phyloP scores from a whole-genome alignment of 1,140 invertebrate genomes.

The Macrosteles quadrilineatus region DNA sequence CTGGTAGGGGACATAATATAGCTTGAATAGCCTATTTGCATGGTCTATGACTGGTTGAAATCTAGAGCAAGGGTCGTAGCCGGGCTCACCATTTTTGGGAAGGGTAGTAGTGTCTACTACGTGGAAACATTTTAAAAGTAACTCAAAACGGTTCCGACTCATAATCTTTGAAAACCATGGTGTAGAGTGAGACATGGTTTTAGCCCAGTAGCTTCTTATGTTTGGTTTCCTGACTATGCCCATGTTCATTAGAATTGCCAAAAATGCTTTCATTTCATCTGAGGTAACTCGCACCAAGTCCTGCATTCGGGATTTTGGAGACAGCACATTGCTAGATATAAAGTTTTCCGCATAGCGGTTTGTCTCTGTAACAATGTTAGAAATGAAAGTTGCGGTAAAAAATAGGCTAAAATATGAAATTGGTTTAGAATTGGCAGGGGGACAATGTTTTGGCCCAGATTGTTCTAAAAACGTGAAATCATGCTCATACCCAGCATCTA shows the following conservation, averaged over 20 bases:
- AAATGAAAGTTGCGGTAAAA: background rate
- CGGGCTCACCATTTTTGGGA: constrained; percentile 34
- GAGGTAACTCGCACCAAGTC: background rate
- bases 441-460: constrained; percentile 23
- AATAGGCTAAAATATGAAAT: constrained; percentile 17
- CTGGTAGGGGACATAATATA: constrained; percentile 41
- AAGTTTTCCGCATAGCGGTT: background rate
- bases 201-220: background rate
- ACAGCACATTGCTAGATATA: background rate
- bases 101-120: constrained; percentile 33
- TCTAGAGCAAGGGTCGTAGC: constrained; percentile 43
- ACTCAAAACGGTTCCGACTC: background rate
- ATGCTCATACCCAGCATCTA: background rate
- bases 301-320: background rate
- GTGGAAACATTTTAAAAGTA: constrained; percentile 32
- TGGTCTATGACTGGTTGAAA: constrained; percentile 42
- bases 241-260: background rate
- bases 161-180: constrained; percentile 14
- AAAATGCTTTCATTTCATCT: background rate
- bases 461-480: background rate
- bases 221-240: background rate
- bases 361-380: background rate
- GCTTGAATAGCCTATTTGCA: constrained; percentile 41
- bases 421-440: constrained; percentile 11
- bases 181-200: background rate